These are phyloP conservation scores for Muscicapa adusta DNA, from an alignment of 2,113 vertebrate genomes.

Conservation along the genomic window DNA sequence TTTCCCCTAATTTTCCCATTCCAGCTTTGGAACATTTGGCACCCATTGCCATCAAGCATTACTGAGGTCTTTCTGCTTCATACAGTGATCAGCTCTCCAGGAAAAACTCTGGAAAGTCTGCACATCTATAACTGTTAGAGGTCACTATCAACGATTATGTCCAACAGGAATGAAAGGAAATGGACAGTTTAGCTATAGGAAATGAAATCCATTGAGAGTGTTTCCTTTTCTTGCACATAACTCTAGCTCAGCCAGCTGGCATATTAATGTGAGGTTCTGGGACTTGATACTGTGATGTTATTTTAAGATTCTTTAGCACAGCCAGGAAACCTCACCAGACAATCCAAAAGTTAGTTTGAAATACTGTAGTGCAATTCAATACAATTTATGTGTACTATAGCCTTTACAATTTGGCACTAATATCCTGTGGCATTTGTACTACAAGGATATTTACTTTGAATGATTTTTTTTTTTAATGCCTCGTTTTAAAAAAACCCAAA, in stretches of 20 bases:
- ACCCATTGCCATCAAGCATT: not conserved
- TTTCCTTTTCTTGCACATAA: slow-evolving; percentile 62
- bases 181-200: slow-evolving; percentile 66
- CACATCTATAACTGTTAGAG: slow-evolving; percentile 15
- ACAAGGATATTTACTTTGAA: slow-evolving; percentile 11
- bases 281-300: slow-evolving; percentile 67
- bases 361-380: slow-evolving; percentile 53
- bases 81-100: not conserved
- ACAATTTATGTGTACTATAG: slow-evolving; percentile 17
- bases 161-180: slow-evolving; percentile 64
- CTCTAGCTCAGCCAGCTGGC: slow-evolving; percentile 62
- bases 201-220: slow-evolving; percentile 63
- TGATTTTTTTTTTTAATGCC: not conserved
- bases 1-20: not conserved
- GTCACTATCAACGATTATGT: slow-evolving; percentile 14
- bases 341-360: slow-evolving; percentile 68
- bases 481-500: not conserved
- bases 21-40: not conserved
- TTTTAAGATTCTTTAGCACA: slow-evolving; percentile 72
- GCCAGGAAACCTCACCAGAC: slow-evolving; percentile 72
- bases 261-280: slow-evolving; percentile 58
- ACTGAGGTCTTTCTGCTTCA: not conserved
- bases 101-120: not conserved
- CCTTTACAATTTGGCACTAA: slow-evolving; percentile 40
- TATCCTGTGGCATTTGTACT: not conserved